Evolutionary conservation across 2,888 invertebrate species (phyloP), one percentile per base, ranked within the genome.

Genomic region (Bellardia bayeri): DNA sequence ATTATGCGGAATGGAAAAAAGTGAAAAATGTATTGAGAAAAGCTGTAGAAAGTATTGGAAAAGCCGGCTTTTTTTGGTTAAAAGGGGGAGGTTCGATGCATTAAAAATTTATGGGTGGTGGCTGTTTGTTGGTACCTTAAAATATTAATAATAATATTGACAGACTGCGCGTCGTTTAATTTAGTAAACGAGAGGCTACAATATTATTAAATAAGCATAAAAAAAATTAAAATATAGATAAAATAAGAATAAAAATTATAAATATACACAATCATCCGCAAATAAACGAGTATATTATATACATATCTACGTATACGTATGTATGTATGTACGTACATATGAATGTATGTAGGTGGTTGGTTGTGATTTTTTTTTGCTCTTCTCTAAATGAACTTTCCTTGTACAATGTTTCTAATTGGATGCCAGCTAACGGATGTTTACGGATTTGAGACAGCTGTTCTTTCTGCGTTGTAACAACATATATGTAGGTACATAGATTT

Each of bases 71-170:
- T 81, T 23, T 71, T 72, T 23, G 14, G 13, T 16, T 49, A 30
- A 56, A 80, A 75, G 61, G 80, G 84, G 84, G 78, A 84, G 84
- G 71, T 72, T 81, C 82, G 13, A 64, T 75, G 75, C 75, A 82
- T 40, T 58, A 61, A 40, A 79, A 79, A 82, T 82, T 85, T 58
- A 79, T 87, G 87, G 87, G 87, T 87, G 87, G 87, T 87, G 87
- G 87, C 87, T 85, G 79, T 51, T 71, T 72, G 16, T 45, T 64
- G 49, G 30, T 56, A 37, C 33, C 64, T 72, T 78, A 7, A 37
- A 42, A 6, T n/a, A n/a, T 66, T 23, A 9, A 13, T 2, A 40
- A 58, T 42, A 33, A 74, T 66, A 16, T 16, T 11, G n/a, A n/a
- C 13, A 68, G 40, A 76, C 63, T 63, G 33, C 11, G 16, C 23